Evolutionary conservation across 35 echinoderm and acorn worm genomes (phyloP).

Genomic region (Apostichopus japonicus): DNA sequence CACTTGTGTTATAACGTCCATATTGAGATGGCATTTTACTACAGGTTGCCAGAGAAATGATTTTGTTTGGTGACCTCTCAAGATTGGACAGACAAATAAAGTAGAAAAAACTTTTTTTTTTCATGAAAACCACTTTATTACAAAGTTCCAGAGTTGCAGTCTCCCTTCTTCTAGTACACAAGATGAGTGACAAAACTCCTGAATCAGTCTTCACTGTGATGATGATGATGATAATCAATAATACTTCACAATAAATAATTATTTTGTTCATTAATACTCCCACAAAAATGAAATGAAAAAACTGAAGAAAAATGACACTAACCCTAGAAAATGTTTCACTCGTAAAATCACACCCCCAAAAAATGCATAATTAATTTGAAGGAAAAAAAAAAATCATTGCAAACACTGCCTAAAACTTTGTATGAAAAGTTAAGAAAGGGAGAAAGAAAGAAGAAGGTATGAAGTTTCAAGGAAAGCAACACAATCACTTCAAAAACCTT

Average conservation of each 20-base stretch:
- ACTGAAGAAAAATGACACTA: constrained; percentile 26
- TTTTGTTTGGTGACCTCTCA: too few relatives aligned
- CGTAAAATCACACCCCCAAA: constrained; percentile 52
- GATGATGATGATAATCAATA: constrained; percentile 19
- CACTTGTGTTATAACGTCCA: too few relatives aligned
- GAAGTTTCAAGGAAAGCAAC: background rate
- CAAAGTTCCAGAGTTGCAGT: constrained; percentile 57
- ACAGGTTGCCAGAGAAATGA: too few relatives aligned
- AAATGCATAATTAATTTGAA: constrained; percentile 40
- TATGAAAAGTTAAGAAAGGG: constrained; percentile 44
- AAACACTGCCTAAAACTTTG: constrained; percentile 42
- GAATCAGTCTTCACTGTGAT: background rate
- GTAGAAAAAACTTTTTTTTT: background rate
- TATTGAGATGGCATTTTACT: too few relatives aligned
- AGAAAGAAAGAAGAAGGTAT: constrained; percentile 49
- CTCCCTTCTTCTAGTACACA: constrained; percentile 55
- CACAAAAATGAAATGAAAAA: constrained; percentile 40
- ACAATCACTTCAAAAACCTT: constrained; percentile 47
- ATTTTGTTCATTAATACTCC: constrained; percentile 53
- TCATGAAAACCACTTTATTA: constrained; percentile 61
- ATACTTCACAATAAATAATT: constrained; percentile 64
- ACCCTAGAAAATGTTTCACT: constrained; percentile 45
- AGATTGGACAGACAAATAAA: background rate
- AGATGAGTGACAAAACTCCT: constrained; percentile 55
- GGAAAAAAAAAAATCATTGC: constrained; percentile 41